Base-by-base conservation (phyloP, 2,888 invertebrate genomes). In the Drosophila greeni region DNA sequence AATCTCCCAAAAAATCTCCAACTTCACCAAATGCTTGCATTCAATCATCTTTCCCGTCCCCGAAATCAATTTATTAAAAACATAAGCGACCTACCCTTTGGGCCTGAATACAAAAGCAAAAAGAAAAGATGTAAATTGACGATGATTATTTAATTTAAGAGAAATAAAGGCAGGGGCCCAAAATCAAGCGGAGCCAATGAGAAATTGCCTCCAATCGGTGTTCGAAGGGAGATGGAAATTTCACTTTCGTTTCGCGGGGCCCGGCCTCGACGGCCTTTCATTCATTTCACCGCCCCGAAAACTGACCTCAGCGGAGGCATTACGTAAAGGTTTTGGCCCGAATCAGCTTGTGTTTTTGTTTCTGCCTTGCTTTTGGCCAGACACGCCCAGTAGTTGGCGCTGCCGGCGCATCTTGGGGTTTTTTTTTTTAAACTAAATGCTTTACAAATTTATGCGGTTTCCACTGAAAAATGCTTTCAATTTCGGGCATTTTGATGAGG, bases 361-460 rank as follows among this genome's bases (percentile, higher is more conserved):
- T 47, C 33, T 40, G 48, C 23, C 33, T 48, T 23, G 34, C 24
- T 40, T 52, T 62, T 36, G 70, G 55, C 6, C 33, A 39, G 64
- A 53, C 81, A 78, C 79, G 79, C 79, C 79, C 84, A 70, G 84
- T 67, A 71, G 84, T 73, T 37, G 72, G 54, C 40, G 64, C 49
- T 40, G 66, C 43, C 47, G 67, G 43, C 66, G 59, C 54, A 60
- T 68, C 66, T 56, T 48, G 40, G 48, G 53, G 8, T 14, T 47
- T 57, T 60, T 47, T 20, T 20, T 20, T 20, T 20, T 20, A 43
- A 34, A 18, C 33, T 75, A 73, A 79, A 75, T 68, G 74, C 23
- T 62, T 75, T 56, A 79, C 84, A 82, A 79, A 79, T 79, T 79
- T 79, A 78, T 82, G 73, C 70, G 66, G 65, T 73, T 65, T 75